Conservation (phyloP, 1,140 invertebrate genomes). For the Adoxophyes honmai region DNA sequence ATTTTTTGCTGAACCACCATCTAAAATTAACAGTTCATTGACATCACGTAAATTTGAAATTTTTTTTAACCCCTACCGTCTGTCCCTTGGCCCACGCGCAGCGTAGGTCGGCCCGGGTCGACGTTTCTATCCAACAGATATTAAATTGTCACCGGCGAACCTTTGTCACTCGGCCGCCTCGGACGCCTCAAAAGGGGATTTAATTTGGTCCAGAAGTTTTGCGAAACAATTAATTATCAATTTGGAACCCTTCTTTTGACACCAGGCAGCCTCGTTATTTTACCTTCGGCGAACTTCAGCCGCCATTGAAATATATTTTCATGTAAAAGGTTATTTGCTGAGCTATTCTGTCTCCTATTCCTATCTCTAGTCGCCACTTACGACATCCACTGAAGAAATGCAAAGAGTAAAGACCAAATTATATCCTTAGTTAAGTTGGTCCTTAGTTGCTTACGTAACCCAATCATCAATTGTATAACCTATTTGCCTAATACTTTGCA, state of each 20-base stretch:
- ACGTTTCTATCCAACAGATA: slow-evolving; percentile 55
- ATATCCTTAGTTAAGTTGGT: too few relatives aligned
- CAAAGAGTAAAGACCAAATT: too few relatives aligned
- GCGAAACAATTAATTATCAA: slow-evolving; percentile 73
- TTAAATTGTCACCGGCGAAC: slow-evolving; percentile 69
- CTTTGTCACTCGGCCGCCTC: slow-evolving; percentile 49
- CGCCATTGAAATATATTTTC: too few relatives aligned
- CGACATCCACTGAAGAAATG: too few relatives aligned
- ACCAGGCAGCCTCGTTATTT: slow-evolving; percentile 41
- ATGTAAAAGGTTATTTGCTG: too few relatives aligned
- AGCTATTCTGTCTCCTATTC: too few relatives aligned
- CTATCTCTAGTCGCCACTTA: too few relatives aligned
- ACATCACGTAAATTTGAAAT: background rate
- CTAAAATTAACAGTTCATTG: background rate
- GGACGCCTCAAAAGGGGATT: slow-evolving; percentile 60
- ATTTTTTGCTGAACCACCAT: too few relatives aligned
- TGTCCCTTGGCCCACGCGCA: background rate
- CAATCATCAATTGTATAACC: too few relatives aligned
- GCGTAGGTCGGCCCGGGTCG: slow-evolving; percentile 17
- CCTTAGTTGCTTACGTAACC: too few relatives aligned
- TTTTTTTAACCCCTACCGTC: background rate
- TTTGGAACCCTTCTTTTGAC: slow-evolving; percentile 56
- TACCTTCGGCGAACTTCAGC: slow-evolving; percentile 19
- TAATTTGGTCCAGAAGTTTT: slow-evolving; percentile 66
- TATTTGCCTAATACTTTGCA: too few relatives aligned